Conservation (phyloP, 2,797 vertebrate genomes). For the Pangasius djambal region DNA sequence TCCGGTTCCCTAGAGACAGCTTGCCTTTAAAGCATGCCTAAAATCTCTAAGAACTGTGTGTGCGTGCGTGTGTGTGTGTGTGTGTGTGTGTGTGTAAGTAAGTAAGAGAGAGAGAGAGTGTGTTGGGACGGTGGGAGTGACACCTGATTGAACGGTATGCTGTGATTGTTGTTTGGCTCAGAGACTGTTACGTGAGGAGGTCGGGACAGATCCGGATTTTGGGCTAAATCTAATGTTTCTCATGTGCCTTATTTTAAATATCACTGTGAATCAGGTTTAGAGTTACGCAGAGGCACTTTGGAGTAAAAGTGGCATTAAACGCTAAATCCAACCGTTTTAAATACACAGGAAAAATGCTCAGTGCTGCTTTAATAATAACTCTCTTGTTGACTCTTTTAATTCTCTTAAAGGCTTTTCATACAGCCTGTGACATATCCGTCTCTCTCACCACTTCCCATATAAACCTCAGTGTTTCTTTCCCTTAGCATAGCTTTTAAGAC, state of each 20-base stretch:
- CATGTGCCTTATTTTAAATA: background rate
- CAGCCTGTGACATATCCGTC: background rate
- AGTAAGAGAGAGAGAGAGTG: background rate
- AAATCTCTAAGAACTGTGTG: constrained; percentile 71
- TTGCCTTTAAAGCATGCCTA: constrained; percentile 81
- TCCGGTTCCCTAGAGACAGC: constrained; percentile 89
- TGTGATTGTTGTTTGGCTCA: constrained; percentile 2
- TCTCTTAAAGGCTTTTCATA: background rate
- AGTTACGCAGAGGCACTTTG: background rate
- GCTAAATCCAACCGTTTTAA: background rate
- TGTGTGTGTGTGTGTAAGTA: constrained; percentile 72
- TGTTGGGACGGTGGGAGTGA: background rate
- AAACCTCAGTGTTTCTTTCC: background rate
- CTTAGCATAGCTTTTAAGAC: background rate
- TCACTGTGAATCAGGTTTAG: background rate
- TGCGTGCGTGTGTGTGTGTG: constrained; percentile 69
- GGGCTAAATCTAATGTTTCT: background rate
- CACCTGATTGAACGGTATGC: background rate
- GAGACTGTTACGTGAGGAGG: background rate
- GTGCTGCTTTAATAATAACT: background rate
- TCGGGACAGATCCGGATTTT: background rate
- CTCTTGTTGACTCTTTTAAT: background rate
- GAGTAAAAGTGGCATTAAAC: background rate
- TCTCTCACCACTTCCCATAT: background rate
- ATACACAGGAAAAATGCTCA: background rate